Evolutionary conservation across 2,888 invertebrate genomes (phyloP), one percentile per base, ranked within the genome.

Genomic region (Noctua pronuba): DNA sequence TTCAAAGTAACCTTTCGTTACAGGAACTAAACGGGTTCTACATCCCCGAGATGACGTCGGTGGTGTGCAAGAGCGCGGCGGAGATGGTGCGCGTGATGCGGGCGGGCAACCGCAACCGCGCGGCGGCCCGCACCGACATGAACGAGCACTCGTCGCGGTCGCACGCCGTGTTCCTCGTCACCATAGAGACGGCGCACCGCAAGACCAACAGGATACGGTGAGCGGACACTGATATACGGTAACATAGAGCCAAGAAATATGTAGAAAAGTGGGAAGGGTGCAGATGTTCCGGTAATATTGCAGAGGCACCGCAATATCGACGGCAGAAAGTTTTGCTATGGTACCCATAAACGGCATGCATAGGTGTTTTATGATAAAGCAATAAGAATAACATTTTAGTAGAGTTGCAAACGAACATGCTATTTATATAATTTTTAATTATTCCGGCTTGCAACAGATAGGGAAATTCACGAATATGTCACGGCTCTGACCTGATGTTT

Each of bases 101-200:
- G 88, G 97, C 98, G 67, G 99, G 99, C 73, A 99, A 99, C 95
- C 97, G 98, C 90, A 99, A 99, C 95, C 97, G 99, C 90, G 99
- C 99, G n/a, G 98, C 99, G 70, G 99, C 98, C 44, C 98, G 99
- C 83, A 99, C 99, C 73, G 99, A 99, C 94, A 99, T 99, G 99
- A 99, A 99, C 96, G 99, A 99, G 94, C 99, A 99, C 95, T 99
- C 99, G 90, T 99, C 99, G 60, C 97, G 99, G 84, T 99, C 99
- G 68, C 99, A 99, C 97, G 99, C 99, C 75, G 99, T 99, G 87
- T 99, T 99, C 95, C 98, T 99, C 94, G 99, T 99, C 89, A 99
- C 99, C 73, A 98, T 99, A 67, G 99, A 99, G 97, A 99, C 99
- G 62, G 96, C 96, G 83, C 96, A 97, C 88, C 91, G 94, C 55